Conservation (phyloP, 2,888 invertebrate genomes). For the Lasioglossum calceatum region DNA sequence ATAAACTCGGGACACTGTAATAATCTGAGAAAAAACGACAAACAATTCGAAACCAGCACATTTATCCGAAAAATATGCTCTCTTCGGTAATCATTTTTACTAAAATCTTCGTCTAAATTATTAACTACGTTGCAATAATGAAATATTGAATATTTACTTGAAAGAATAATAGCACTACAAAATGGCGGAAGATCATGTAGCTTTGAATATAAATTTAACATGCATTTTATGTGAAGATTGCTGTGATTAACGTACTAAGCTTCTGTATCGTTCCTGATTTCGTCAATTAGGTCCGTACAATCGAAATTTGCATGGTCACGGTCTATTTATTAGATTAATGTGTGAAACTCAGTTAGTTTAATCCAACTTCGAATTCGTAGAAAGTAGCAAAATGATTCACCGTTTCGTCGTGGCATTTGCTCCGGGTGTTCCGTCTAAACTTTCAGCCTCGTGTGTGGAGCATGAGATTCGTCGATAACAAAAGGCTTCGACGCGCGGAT, state of each 20-base stretch:
- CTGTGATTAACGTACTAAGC: not conserved
- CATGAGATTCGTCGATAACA: not conserved
- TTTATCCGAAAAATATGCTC: not conserved
- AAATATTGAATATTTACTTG: too few species aligned
- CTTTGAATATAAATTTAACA: not conserved
- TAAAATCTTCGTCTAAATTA: too few species aligned
- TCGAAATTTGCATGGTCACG: not conserved
- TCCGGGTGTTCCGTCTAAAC: not conserved
- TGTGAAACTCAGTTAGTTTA: not conserved
- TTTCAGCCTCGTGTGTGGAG: not conserved
- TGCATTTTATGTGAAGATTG: not conserved
- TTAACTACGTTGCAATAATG: too few species aligned
- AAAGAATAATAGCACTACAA: not conserved
- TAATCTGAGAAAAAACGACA: not conserved
- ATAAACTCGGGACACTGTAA: not conserved
- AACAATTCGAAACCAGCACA: not conserved
- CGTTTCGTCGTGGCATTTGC: not conserved
- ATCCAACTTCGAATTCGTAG: slow-evolving; percentile 4
- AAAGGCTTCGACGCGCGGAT: not conserved
- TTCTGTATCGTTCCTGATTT: not conserved
- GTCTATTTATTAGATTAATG: not conserved
- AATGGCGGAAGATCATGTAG: not conserved
- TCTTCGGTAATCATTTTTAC: not conserved
- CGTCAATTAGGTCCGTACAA: not conserved
- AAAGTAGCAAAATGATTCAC: not conserved